Evolutionary conservation across 2,113 vertebrate species (phyloP).

Genomic region (Pachypanchax playfairii): DNA sequence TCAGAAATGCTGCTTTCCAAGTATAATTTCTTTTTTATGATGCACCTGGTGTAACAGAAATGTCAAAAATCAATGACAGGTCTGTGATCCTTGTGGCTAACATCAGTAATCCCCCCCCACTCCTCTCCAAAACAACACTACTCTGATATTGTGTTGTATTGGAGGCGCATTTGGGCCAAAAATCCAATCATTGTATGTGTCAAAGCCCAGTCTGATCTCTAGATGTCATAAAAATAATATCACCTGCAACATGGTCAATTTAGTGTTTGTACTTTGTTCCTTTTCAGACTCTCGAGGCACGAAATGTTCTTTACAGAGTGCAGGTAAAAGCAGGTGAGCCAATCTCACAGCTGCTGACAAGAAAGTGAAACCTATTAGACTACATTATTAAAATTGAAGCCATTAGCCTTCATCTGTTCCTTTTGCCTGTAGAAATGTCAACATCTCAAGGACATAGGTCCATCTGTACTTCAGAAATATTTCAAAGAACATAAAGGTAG

Average conservation of each 20-base stretch:
- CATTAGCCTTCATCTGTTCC: slow-evolving; percentile 28
- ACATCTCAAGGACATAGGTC: slow-evolving; percentile 1
- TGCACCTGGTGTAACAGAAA: no score
- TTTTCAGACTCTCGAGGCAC: slow-evolving; percentile 3
- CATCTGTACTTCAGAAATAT: slow-evolving; percentile 1
- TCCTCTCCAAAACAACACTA: slow-evolving; percentile 62
- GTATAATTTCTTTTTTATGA: no score
- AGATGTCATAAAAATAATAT: not conserved
- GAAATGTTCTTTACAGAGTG: not conserved
- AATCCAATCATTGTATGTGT: not conserved
- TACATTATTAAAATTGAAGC: slow-evolving; percentile 50
- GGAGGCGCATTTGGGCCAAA: not conserved
- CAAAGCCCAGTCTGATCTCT: not conserved
- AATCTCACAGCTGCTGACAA: slow-evolving; percentile 45
- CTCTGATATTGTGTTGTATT: slow-evolving; percentile 37
- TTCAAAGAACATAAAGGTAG: slow-evolving; percentile 5
- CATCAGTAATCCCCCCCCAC: no score
- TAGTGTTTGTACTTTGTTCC: not conserved
- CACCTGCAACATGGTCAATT: not conserved
- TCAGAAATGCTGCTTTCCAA: not conserved
- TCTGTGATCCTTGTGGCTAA: no score
- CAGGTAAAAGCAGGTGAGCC: slow-evolving; percentile 12
- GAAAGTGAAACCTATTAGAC: slow-evolving; percentile 45
- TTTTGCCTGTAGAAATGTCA: slow-evolving; percentile 8
- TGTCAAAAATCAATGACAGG: no score